Conservation (phyloP, 2,113 vertebrate species). For the Gymnarchus niloticus region DNA sequence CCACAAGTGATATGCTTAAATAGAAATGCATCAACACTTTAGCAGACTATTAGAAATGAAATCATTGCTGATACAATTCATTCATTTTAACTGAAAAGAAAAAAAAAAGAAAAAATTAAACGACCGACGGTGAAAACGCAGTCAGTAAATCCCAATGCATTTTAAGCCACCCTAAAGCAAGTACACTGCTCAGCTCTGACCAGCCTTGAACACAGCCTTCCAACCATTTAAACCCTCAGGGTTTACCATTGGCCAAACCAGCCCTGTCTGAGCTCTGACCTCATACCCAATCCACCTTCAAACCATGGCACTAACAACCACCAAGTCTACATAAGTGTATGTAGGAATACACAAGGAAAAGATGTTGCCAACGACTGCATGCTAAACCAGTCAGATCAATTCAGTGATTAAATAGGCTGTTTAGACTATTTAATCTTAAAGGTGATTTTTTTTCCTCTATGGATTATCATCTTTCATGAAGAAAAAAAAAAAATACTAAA, state of each 20-base stretch:
- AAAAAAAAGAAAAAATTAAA: slow-evolving; percentile 32
- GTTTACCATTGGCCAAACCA: too few relatives aligned
- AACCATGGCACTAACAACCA: background rate
- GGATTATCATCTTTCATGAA: background rate
- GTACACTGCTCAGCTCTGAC: too few relatives aligned
- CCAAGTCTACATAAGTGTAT: background rate
- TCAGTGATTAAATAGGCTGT: too few relatives aligned
- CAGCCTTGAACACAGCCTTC: too few relatives aligned
- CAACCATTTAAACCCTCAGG: background rate
- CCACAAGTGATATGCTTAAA: too few relatives aligned
- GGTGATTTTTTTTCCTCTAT: background rate
- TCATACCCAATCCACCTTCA: background rate
- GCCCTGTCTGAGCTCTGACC: background rate
- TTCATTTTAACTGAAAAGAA: slow-evolving; percentile 11
- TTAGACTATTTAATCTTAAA: background rate
- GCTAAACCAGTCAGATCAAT: background rate
- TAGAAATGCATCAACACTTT: too few relatives aligned
- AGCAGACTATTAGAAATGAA: too few relatives aligned
- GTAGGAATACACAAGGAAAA: background rate
- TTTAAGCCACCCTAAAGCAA: slow-evolving; percentile 42
- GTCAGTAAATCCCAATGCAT: slow-evolving; percentile 48
- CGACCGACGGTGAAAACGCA: slow-evolving; percentile 30
- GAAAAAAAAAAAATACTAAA: background rate
- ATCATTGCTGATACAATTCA: background rate
- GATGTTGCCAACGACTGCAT: background rate